Conservation (phyloP, 2,888 invertebrate genomes). For the Luperina testacea region DNA sequence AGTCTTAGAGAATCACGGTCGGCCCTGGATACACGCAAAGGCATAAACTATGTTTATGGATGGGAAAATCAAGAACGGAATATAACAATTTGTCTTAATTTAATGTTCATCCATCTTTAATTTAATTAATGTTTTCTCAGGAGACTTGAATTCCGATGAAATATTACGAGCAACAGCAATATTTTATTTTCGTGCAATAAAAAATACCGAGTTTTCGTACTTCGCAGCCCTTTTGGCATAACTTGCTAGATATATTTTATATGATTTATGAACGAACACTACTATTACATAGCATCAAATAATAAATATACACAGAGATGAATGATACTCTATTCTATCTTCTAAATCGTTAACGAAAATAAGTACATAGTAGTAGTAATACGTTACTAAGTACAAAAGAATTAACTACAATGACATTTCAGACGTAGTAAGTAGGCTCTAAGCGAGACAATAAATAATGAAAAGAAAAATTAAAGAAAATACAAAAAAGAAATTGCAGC, state of each 20-base stretch:
- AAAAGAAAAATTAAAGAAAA: not conserved
- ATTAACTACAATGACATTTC: not conserved
- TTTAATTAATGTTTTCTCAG: not conserved
- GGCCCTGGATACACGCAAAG: constrained; percentile 4
- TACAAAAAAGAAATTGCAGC: not conserved
- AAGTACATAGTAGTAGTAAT: not conserved
- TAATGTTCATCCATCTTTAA: constrained; percentile 13
- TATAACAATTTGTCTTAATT: constrained; percentile 1
- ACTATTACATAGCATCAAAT: not conserved
- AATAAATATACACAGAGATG: not conserved
- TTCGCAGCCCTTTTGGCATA: not conserved
- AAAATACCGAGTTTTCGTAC: not conserved
- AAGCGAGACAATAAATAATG: not conserved
- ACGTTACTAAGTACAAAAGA: not conserved
- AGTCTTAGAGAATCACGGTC: not conserved
- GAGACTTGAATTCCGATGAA: constrained; percentile 6
- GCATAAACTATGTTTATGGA: constrained; percentile 1
- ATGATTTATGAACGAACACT: not conserved
- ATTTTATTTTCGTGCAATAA: not conserved
- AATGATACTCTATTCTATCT: not conserved
- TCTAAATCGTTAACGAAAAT: not conserved
- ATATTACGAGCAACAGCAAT: constrained; percentile 6
- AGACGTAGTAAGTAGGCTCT: not conserved
- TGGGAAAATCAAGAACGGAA: constrained; percentile 1
- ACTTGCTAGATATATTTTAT: not conserved